Percentiles rank a stretch among this genome's conserved stretches.
Conservation (phyloP, 2,888 invertebrate species). For the Trissonchulus sp. region DNA sequence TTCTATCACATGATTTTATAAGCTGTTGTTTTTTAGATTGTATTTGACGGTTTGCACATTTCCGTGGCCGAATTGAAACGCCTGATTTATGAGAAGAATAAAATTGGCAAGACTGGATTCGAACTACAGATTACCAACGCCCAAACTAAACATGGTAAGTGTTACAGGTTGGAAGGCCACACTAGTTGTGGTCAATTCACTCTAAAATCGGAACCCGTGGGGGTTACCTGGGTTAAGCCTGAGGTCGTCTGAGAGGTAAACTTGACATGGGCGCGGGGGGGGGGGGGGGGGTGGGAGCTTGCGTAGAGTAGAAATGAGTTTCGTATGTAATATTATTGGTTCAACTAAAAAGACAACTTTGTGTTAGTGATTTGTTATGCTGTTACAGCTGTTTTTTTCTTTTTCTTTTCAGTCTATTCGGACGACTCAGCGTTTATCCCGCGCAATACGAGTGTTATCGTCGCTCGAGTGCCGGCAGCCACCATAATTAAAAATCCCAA, state of each 20-base stretch:
- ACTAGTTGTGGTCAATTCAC: background rate
- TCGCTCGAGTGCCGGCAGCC: constrained; percentile 77
- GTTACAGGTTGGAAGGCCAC: background rate
- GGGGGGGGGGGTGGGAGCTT: too few species aligned
- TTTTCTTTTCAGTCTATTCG: constrained; percentile 67
- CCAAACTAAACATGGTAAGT: constrained; percentile 73
- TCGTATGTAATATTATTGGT: too few species aligned
- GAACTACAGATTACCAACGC: constrained; percentile 94
- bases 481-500: constrained; percentile 47
- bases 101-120: constrained; percentile 78
- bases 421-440: constrained; percentile 85
- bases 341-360: too few species aligned
- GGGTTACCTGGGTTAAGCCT: too few species aligned
- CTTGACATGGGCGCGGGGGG: too few species aligned
- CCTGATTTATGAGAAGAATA: constrained; percentile 86
- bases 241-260: too few species aligned
- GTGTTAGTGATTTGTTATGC: too few species aligned
- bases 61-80: constrained; percentile 90
- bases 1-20: too few species aligned
- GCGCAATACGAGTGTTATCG: constrained; percentile 91
- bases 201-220: too few species aligned
- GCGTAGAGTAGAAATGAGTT: too few species aligned
- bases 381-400: background rate
- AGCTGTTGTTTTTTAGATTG: too few species aligned
- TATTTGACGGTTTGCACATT: constrained; percentile 80